These are phyloP conservation scores for Acleris literana DNA, from an alignment of 2,888 invertebrate genomes.

Conservation along the genomic window DNA sequence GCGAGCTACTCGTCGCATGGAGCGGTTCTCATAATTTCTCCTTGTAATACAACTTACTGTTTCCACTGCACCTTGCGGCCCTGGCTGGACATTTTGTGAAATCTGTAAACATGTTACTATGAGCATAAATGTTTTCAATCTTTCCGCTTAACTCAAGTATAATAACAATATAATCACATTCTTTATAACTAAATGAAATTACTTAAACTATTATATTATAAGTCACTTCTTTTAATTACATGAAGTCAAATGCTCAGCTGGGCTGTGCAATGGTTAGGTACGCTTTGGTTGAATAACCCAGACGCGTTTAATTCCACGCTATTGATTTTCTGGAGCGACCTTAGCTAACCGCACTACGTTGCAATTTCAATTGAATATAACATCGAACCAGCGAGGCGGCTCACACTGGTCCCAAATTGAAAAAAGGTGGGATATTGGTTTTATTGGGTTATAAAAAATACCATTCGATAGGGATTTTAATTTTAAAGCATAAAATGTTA, in stretches of 20 bases:
- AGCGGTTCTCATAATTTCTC: constrained; percentile 16
- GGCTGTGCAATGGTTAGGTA: not conserved
- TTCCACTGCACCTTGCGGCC: constrained; percentile 5
- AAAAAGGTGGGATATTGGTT: no score
- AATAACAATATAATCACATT: not conserved
- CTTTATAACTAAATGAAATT: not conserved
- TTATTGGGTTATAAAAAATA: no score
- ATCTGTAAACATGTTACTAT: constrained; percentile 3
- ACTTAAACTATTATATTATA: no score
- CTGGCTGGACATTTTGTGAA: constrained; percentile 18
- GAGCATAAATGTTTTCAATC: not conserved
- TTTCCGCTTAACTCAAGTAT: not conserved
- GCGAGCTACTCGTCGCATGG: constrained; percentile 26
- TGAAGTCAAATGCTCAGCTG: constrained; percentile 4
- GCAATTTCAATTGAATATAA: constrained; percentile 10
- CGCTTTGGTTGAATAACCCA: constrained; percentile 16
- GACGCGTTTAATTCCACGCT: constrained; percentile 19
- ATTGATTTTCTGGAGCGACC: constrained; percentile 32
- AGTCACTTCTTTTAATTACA: not conserved
- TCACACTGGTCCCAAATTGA: no score
- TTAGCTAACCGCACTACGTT: constrained; percentile 19
- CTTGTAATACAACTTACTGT: constrained; percentile 12
- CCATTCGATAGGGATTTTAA: no score
- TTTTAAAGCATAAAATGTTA: no score
- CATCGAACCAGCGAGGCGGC: no score